phyloP scores from a whole-genome alignment of 2,113 vertebrate species.

The Xiphophorus maculatus region DNA sequence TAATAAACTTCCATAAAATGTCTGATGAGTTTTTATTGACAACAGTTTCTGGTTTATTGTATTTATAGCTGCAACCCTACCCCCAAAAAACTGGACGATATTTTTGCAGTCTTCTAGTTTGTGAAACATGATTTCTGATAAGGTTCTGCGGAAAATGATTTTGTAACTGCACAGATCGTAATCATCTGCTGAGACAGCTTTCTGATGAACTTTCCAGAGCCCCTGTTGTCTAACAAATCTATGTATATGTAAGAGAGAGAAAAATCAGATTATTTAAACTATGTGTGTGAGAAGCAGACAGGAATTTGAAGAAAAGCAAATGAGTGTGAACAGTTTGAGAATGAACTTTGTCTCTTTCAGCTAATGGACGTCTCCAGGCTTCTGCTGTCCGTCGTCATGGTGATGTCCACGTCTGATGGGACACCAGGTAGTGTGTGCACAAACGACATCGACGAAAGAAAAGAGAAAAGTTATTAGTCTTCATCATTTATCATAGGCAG shows the following conservation, averaged over 20 bases:
- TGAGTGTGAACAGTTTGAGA: not conserved
- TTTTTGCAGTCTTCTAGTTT: not conserved
- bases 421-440: conserved; percentile 33
- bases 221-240: no score
- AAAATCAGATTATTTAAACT: not conserved
- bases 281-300: not conserved
- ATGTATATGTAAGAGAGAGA: no score
- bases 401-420: not conserved
- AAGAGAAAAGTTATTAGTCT: no score
- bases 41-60: no score
- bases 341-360: conserved; percentile 19
- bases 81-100: not conserved
- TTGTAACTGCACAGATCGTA: not conserved
- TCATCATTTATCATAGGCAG: no score
- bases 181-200: not conserved
- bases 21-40: no score
- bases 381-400: conserved; percentile 8
- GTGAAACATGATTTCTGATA: not conserved
- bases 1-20: no score
- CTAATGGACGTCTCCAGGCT: conserved; percentile 32
- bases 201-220: not conserved
- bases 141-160: not conserved
- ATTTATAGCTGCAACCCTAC: no score
- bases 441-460: no score
- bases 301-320: not conserved